phyloP scores from a whole-genome alignment of 2,113 vertebrate species.

The Sigmodon hispidus region DNA sequence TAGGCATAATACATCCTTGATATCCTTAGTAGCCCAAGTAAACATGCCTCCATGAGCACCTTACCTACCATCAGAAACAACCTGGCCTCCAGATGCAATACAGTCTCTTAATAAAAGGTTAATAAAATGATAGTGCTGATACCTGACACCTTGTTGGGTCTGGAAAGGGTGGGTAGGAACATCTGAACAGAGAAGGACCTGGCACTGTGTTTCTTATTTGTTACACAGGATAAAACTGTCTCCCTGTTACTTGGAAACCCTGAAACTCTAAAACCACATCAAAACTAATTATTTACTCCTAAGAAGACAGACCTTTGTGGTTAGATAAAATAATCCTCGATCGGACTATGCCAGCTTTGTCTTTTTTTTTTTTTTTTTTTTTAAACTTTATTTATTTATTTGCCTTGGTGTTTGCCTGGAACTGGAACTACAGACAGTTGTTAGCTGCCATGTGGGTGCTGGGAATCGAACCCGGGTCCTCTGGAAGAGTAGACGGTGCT shows the following conservation, averaged over 20 bases:
- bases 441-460: too few species aligned
- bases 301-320: not conserved
- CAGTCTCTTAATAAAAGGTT: not conserved
- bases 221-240: not conserved
- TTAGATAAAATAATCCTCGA: not conserved
- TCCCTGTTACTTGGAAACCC: not conserved
- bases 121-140: not conserved
- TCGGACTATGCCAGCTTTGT: not conserved
- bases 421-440: too few species aligned
- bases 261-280: not conserved
- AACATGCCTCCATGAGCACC: not conserved
- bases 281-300: not conserved
- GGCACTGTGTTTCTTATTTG: not conserved
- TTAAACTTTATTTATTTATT: too few species aligned
- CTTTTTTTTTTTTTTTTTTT: slow-evolving; percentile 37
- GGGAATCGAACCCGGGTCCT: too few species aligned
- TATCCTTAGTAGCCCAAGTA: not conserved
- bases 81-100: not conserved
- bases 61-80: not conserved
- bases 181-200: not conserved
- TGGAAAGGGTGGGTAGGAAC: not conserved
- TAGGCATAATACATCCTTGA: not conserved
- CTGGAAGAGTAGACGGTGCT: too few species aligned
- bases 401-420: too few species aligned
- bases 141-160: not conserved